Conservation (phyloP, 2,888 invertebrate genomes). For the Brassicogethes aeneus region DNA sequence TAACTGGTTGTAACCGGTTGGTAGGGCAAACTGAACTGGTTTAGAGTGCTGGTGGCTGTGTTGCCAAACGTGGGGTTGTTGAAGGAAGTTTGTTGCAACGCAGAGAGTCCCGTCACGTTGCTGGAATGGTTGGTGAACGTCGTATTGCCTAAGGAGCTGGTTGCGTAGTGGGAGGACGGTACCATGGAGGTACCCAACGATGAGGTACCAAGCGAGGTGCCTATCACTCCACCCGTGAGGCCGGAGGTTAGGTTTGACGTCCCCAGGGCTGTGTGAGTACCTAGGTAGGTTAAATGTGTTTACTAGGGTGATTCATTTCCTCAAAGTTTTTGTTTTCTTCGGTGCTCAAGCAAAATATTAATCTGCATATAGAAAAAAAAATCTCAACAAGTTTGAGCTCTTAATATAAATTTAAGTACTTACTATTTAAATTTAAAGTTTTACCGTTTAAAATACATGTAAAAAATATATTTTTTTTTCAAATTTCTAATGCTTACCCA, state of each 20-base stretch:
- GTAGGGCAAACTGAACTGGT: constrained; percentile 42
- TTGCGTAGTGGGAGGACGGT: constrained; percentile 46
- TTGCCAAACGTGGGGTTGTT: constrained; percentile 46
- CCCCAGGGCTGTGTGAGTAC: constrained; percentile 19
- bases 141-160: constrained; percentile 42
- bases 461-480: too few relatives aligned
- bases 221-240: constrained; percentile 21
- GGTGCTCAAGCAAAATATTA: too few relatives aligned
- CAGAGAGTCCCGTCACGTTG: constrained; percentile 20
- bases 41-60: constrained; percentile 37
- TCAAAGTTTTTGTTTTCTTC: too few relatives aligned
- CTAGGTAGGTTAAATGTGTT: too few relatives aligned
- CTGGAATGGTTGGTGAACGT: constrained; percentile 43
- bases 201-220: constrained; percentile 35
- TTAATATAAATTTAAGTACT: too few relatives aligned
- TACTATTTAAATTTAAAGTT: too few relatives aligned
- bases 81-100: constrained; percentile 39
- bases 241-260: constrained; percentile 21
- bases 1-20: constrained; percentile 34
- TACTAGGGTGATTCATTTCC: too few relatives aligned
- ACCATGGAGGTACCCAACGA: constrained; percentile 44
- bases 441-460: too few relatives aligned
- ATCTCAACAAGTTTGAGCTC: too few relatives aligned
- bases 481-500: too few relatives aligned
- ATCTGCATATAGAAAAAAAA: too few relatives aligned